Evolutionary conservation across 1,140 invertebrate species (phyloP).

Genomic region (Sycophaga agraensis): DNA sequence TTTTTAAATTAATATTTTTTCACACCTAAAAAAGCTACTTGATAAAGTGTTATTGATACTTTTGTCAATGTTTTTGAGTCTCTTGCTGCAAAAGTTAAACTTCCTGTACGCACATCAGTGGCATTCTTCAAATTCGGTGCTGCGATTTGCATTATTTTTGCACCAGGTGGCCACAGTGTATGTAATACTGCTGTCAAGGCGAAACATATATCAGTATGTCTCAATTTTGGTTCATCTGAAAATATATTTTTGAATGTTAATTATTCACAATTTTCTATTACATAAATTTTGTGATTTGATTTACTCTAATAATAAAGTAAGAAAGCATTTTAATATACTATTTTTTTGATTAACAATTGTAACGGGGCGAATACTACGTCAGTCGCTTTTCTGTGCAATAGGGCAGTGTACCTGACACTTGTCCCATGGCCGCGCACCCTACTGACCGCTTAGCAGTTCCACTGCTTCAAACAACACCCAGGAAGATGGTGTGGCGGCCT

Average conservation of each 20-base stretch:
- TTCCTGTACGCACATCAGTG: constrained; percentile 71
- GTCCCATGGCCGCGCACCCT: too few relatives aligned
- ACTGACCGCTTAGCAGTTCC: too few relatives aligned
- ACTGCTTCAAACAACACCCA: too few relatives aligned
- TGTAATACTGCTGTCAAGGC: constrained; percentile 86
- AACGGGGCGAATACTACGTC: too few relatives aligned
- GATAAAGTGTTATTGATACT: constrained; percentile 77
- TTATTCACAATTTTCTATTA: too few relatives aligned
- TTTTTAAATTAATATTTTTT: too few relatives aligned
- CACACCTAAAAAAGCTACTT: constrained; percentile 80
- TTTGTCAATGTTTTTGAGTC: constrained; percentile 73
- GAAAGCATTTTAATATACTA: not conserved
- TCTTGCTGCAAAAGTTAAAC: constrained; percentile 74
- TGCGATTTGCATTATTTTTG: constrained; percentile 64
- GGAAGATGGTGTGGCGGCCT: too few relatives aligned
- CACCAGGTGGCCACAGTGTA: constrained; percentile 77
- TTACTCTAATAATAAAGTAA: not conserved
- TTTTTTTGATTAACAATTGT: too few relatives aligned
- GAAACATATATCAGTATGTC: constrained; percentile 88
- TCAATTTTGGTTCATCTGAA: constrained; percentile 84
- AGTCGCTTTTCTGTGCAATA: too few relatives aligned
- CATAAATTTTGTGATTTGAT: not conserved
- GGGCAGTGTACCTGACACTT: too few relatives aligned
- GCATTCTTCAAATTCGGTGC: constrained; percentile 67
- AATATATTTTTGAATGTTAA: too few relatives aligned